These are phyloP conservation scores for Barnardius zonarius DNA, from an alignment of 2,113 vertebrate species.

Conservation along the genomic window DNA sequence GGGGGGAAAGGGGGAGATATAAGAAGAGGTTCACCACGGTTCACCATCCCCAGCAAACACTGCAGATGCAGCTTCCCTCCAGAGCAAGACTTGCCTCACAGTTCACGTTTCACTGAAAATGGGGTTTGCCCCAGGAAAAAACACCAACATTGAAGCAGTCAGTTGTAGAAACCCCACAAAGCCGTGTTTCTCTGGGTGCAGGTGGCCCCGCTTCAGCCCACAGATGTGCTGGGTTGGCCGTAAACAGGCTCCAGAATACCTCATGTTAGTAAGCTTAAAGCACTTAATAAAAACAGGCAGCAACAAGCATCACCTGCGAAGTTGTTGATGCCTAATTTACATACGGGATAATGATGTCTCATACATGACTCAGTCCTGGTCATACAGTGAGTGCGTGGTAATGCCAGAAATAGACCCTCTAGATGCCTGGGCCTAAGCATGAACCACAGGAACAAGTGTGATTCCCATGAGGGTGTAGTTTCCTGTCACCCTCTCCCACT, in stretches of 20 bases:
- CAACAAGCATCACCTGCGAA: conserved; percentile 45
- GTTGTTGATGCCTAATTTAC: conserved; percentile 21
- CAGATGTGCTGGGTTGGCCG: neutral
- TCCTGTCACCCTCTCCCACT: neutral
- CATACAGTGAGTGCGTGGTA: neutral
- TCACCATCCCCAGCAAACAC: neutral
- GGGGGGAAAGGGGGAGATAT: neutral
- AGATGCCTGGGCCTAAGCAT: neutral
- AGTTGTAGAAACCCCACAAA: neutral
- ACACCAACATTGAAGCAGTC: neutral
- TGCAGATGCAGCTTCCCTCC: neutral
- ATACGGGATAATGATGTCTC: neutral
- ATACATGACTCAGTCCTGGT: conserved; percentile 26
- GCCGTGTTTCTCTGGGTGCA: neutral
- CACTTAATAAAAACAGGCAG: neutral
- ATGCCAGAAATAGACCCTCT: conserved; percentile 22
- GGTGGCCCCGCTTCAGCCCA: neutral
- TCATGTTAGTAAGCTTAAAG: neutral
- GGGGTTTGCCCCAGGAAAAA: conserved; percentile 23
- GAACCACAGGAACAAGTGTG: neutral
- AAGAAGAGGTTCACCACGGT: neutral
- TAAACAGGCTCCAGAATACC: neutral
- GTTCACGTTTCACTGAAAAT: neutral
- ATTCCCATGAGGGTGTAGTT: neutral
- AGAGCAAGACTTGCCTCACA: neutral